Base-by-base conservation (phyloP, 2,113 vertebrate species). In the Apteryx mantelli region DNA sequence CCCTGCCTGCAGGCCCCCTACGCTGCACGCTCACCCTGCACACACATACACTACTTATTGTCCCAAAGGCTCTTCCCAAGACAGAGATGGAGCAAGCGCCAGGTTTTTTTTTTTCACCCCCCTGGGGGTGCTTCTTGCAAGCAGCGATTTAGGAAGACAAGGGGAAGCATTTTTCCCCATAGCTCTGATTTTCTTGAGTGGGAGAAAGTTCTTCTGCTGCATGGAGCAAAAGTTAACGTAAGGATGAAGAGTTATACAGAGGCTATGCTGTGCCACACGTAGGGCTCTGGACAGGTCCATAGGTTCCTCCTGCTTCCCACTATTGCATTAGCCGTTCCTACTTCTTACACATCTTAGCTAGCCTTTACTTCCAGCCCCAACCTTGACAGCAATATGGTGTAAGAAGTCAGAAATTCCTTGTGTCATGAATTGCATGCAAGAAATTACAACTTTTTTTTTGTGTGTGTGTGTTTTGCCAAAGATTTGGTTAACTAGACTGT, bases 151-250 rank as follows among this genome's bases (percentile, higher is more conserved):
- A 7, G 21, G 20, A 66, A 82, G 12, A 77, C 34, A 50, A 36
- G 32, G 42, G 42, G 24, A 60, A 64, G 11, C 14, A 19, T 3
- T 79, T 85, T 14, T 61, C 46, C 9, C 26, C 48, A 12, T 6
- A 42, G 11, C 13, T 81, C 26, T 34, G 9, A 7, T 18, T 48
- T 26, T 28, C 8, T 34, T 5, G 13, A 77, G 8, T 36, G 36
- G 25, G 13, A 74, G 4, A 82, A 25, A 5, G 0, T 22, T 5
- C 20, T 82, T 44, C 36, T 80, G 30, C 52, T 60, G 36, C 50
- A 10, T 1, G 10, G 38, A 63, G 13, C 3, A 18, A 24, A 15
- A 63, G 22, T 3, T 8, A 58, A 5, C 0, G 0, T 3, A 32
- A 48, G 48, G 36, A 22, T 24, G 58, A 80, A 44, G 5, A 8